Evolutionary conservation across 2,113 vertebrate genomes (phyloP), one percentile per base, ranked within the genome.

Genomic region (Pionites leucogaster): DNA sequence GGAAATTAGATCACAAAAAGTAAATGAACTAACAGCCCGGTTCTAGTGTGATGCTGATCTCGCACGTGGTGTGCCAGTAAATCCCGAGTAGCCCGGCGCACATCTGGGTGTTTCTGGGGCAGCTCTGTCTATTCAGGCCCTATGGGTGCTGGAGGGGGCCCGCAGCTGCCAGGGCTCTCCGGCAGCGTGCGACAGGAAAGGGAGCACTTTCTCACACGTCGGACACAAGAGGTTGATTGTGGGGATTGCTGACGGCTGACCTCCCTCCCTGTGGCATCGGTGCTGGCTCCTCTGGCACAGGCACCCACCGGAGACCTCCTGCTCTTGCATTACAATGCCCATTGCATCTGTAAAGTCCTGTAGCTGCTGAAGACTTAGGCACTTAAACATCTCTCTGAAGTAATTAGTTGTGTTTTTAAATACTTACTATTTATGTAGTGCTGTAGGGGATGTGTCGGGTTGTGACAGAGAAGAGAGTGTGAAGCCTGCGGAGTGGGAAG

Each of bases 141-240:
- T 28, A 84, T 4, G 25, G 70, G 88, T 64, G 10, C 50, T 3
- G 16, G 90, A 90, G 82, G 95, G 85, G 77, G 88, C 88, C 85
- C 0, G 77, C 96, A 96, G 96, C 96, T 97, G 96, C 91, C 74
- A 60, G 10, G 18, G 86, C 80, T 72, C 89, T 95, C 74, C 10
- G 11, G 84, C 90, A 95, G 94, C 91, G 96, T 97, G 96, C 70
- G 95, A 97, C 96, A 97, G 96, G 96, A 96, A 97, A 96, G 91
- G 96, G 77, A 97, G 88, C 93, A 70, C 92, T 95, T 97, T 97
- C 96, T 97, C 96, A 96, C 96, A 96, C 92, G 14, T 87, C 91
- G 1, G 3, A 85, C 83, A 97, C 96, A 96, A 97, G 93, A 87
- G 78, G 41, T 47, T 4, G 88, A 97, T 96, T 97, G 96, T 96